Percentiles rank a stretch among this genome's conserved stretches.
These are phyloP conservation scores for Nomia melanderi DNA, from an alignment of 1,140 invertebrate species.

Conservation along the genomic window DNA sequence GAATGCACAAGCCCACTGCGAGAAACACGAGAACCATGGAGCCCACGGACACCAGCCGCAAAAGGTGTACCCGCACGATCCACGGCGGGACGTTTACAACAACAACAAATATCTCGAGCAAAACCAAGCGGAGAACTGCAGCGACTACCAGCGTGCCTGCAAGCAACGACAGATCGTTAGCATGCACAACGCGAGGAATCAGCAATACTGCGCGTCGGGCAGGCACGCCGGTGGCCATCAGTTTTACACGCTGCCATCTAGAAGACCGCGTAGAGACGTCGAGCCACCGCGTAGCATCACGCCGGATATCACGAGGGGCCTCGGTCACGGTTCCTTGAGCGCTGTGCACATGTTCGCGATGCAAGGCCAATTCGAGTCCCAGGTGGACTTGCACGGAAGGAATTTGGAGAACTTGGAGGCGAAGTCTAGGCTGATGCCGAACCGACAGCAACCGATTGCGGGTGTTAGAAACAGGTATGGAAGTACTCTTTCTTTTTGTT, in stretches of 20 bases:
- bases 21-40: constrained; percentile 37
- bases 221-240: constrained; percentile 53
- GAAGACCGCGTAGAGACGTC: constrained; percentile 72
- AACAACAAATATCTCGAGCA: constrained; percentile 48
- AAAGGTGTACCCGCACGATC: constrained; percentile 18
- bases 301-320: constrained; percentile 82
- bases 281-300: constrained; percentile 82
- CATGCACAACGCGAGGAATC: constrained; percentile 63
- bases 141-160: constrained; percentile 61
- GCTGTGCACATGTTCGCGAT: constrained; percentile 73
- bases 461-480: constrained; percentile 75
- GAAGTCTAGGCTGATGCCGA: constrained; percentile 58
- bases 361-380: constrained; percentile 58
- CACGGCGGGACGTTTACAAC: constrained; percentile 25
- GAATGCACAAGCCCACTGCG: constrained; percentile 21
- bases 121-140: constrained; percentile 35
- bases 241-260: constrained; percentile 76
- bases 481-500: no score
- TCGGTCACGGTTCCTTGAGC: constrained; percentile 71
- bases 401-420: constrained; percentile 43
- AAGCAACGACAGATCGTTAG: constrained; percentile 50
- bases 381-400: constrained; percentile 28
- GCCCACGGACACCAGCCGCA: constrained; percentile 5
- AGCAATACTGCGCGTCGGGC: constrained; percentile 59
- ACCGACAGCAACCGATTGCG: constrained; percentile 58